phyloP scores from a whole-genome alignment of 1,140 invertebrate genomes.

The Vollenhovia emeryi region DNA sequence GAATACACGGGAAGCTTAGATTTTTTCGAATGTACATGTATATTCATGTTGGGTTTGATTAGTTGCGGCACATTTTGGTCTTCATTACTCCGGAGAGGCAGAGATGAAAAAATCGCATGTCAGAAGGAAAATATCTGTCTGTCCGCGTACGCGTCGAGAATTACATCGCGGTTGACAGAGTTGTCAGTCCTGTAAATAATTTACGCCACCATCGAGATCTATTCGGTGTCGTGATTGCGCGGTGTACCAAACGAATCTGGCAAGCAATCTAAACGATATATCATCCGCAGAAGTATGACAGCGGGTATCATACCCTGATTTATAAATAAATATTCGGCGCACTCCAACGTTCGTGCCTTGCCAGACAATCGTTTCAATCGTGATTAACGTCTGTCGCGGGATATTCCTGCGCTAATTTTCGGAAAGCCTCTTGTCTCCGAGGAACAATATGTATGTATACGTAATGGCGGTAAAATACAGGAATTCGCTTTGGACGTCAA shows the following conservation, averaged over 20 bases:
- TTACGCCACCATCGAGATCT: conserved; percentile 45
- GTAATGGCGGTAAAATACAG: background rate
- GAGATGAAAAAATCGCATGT: background rate
- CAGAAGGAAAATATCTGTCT: background rate
- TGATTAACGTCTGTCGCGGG: conserved; percentile 8
- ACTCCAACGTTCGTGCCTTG: background rate
- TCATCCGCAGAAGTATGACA: conserved; percentile 52
- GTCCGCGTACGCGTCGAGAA: background rate
- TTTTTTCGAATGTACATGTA: background rate
- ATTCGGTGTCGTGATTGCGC: conserved; percentile 33
- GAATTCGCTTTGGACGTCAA: background rate
- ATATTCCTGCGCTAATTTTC: background rate
- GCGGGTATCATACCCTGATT: conserved; percentile 42
- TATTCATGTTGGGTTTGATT: background rate
- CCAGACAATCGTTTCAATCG: conserved; percentile 34
- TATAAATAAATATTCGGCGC: conserved; percentile 49
- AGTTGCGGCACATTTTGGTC: background rate
- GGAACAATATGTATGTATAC: background rate
- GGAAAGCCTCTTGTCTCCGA: background rate
- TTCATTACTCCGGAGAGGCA: background rate
- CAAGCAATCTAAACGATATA: conserved; percentile 39
- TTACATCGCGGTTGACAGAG: conserved; percentile 22
- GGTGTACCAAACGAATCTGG: conserved; percentile 49
- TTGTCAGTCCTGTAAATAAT: conserved; percentile 46
- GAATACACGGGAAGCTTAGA: background rate